These are phyloP conservation scores for Oryzias sinensis DNA, from an alignment of 2,797 vertebrate species.

Conservation along the genomic window DNA sequence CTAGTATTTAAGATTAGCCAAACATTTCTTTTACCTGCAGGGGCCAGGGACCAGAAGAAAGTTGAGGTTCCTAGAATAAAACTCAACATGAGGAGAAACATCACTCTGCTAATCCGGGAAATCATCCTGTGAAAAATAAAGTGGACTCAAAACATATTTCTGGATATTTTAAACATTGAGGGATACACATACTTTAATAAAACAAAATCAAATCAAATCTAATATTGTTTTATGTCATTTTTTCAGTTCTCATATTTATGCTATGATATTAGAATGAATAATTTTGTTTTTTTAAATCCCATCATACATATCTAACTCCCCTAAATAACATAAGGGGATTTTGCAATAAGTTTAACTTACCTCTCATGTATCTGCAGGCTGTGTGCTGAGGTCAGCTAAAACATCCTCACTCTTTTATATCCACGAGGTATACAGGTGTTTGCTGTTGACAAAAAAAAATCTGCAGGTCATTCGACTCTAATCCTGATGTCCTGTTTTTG, in stretches of 20 bases:
- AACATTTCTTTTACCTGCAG: slow-evolving; percentile 39
- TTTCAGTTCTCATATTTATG: too few relatives aligned
- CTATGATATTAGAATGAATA: too few relatives aligned
- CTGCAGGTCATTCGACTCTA: background rate
- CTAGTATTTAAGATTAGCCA: too few relatives aligned
- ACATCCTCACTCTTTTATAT: slow-evolving; percentile 20
- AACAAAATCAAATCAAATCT: too few relatives aligned
- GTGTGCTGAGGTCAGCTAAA: background rate
- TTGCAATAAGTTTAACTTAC: slow-evolving; percentile 6
- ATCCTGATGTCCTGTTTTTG: slow-evolving; percentile 17
- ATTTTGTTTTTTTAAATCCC: too few relatives aligned
- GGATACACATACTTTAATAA: too few relatives aligned
- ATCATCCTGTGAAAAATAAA: slow-evolving; percentile 49
- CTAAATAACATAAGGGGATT: background rate
- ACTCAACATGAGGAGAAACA: slow-evolving; percentile 28
- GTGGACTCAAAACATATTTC: background rate
- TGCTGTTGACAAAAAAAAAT: slow-evolving; percentile 23
- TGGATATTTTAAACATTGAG: too few relatives aligned
- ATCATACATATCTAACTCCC: too few relatives aligned
- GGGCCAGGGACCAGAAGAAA: slow-evolving; percentile 23
- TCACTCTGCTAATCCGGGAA: slow-evolving; percentile 17
- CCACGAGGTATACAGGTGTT: slow-evolving; percentile 13
- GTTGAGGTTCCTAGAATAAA: slow-evolving; percentile 34
- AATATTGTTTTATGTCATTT: too few relatives aligned
- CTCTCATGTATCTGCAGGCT: slow-evolving; percentile 20